These are phyloP conservation scores for Oscheius sp. DNA, from an alignment of 2,888 invertebrate species.

Conservation along the genomic window DNA sequence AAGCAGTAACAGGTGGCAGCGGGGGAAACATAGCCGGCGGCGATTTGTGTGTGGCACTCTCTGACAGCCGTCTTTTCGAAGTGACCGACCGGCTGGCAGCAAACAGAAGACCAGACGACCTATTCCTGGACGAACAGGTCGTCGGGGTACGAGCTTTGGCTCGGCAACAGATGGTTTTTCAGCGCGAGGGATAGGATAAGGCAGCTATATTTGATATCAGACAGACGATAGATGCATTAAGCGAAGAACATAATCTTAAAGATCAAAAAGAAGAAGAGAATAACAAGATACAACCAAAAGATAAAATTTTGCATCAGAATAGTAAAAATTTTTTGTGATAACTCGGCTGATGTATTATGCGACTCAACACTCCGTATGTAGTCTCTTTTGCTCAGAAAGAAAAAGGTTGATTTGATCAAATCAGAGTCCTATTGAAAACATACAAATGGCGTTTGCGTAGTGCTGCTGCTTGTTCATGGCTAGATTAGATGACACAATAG, in stretches of 20 bases:
- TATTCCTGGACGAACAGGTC: conserved; percentile 10
- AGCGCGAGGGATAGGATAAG: not conserved
- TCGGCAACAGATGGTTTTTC: too few relatives aligned
- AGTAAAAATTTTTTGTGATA: too few relatives aligned
- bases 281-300: not conserved
- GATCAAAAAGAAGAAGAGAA: not conserved
- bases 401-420: too few relatives aligned
- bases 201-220: too few relatives aligned
- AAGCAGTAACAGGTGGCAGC: not conserved
- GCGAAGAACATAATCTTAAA: not conserved
- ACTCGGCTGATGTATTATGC: too few relatives aligned
- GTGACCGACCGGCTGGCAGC: conserved; percentile 25
- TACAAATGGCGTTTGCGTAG: too few relatives aligned
- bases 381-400: too few relatives aligned
- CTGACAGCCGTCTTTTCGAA: conserved; percentile 17
- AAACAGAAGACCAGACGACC: conserved; percentile 19
- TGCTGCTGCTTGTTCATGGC: too few relatives aligned
- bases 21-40: not conserved
- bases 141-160: not conserved
- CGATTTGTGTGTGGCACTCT: not conserved
- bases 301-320: not conserved
- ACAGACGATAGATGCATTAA: not conserved
- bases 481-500: too few relatives aligned
- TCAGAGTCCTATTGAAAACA: too few relatives aligned
- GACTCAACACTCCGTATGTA: too few relatives aligned